These are phyloP conservation scores for Otus sunia DNA, from an alignment of 2,113 vertebrate genomes.

Conservation along the genomic window DNA sequence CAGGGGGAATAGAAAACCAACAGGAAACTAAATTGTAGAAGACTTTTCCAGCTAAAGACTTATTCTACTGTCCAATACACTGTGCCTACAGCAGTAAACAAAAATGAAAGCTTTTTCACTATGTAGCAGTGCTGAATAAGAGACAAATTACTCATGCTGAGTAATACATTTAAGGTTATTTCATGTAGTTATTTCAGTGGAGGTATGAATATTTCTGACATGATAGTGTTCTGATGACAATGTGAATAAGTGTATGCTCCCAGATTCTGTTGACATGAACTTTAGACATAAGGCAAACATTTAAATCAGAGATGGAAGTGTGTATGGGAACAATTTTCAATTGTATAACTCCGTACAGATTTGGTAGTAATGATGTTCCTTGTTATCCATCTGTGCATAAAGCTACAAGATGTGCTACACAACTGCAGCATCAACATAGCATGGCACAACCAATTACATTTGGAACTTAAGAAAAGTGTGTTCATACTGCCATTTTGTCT, in stretches of 20 bases:
- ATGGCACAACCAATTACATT: not conserved
- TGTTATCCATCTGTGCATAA: not conserved
- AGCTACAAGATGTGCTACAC: not conserved
- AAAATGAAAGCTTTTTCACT: not conserved
- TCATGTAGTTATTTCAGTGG: not conserved
- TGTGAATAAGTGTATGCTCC: not conserved
- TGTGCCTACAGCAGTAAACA: not conserved
- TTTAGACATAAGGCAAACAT: constrained; percentile 31
- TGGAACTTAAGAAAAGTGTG: not conserved
- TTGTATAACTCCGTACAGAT: not conserved
- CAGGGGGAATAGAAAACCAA: not conserved
- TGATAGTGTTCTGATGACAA: constrained; percentile 8
- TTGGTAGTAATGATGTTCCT: not conserved
- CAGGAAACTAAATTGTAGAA: not conserved
- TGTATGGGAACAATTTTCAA: constrained; percentile 40
- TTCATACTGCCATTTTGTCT: not conserved
- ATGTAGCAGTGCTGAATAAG: not conserved
- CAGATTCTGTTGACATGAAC: not conserved
- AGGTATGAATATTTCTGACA: constrained; percentile 1
- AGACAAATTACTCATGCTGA: not conserved
- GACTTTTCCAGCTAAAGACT: not conserved
- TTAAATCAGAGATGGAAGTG: constrained; percentile 28
- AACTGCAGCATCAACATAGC: not conserved
- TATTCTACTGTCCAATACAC: not conserved
- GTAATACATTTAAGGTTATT: not conserved